These are phyloP conservation scores for Ambastaia sidthimunki DNA, from an alignment of 2,797 vertebrate species.

Conservation along the genomic window DNA sequence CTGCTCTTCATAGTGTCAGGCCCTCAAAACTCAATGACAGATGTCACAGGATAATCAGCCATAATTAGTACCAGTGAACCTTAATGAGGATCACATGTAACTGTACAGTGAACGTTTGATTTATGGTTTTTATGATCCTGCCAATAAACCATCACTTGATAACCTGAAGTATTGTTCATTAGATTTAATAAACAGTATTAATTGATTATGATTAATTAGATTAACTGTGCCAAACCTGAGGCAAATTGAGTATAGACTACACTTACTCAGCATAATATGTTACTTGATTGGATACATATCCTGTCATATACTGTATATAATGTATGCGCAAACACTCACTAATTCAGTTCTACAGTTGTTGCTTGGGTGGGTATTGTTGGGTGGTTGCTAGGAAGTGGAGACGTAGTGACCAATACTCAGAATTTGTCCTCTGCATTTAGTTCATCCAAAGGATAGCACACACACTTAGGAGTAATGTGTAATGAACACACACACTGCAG, in stretches of 20 bases:
- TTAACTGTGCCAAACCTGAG: neutral
- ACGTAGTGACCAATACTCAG: no score
- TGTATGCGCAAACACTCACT: no score
- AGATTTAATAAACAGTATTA: neutral
- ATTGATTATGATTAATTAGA: neutral
- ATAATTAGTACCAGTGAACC: slow-evolving; percentile 54
- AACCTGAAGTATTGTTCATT: neutral
- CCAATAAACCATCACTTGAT: slow-evolving; percentile 5
- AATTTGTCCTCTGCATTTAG: no score
- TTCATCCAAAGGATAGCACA: no score
- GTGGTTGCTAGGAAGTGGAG: neutral
- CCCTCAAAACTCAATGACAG: slow-evolving; percentile 48
- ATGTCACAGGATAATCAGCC: slow-evolving; percentile 54
- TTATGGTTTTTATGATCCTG: slow-evolving; percentile 1
- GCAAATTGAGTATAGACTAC: neutral
- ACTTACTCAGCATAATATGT: neutral
- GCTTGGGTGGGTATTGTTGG: neutral
- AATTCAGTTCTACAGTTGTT: neutral
- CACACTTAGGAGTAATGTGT: no score
- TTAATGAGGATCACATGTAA: slow-evolving; percentile 40
- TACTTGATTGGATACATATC: neutral
- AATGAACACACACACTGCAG: no score
- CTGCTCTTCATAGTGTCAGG: slow-evolving; percentile 53
- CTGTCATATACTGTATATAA: neutral
- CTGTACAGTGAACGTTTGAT: slow-evolving; percentile 20